Base-by-base conservation (phyloP, 2,113 vertebrate genomes). In the Gambusia holbrooki region DNA sequence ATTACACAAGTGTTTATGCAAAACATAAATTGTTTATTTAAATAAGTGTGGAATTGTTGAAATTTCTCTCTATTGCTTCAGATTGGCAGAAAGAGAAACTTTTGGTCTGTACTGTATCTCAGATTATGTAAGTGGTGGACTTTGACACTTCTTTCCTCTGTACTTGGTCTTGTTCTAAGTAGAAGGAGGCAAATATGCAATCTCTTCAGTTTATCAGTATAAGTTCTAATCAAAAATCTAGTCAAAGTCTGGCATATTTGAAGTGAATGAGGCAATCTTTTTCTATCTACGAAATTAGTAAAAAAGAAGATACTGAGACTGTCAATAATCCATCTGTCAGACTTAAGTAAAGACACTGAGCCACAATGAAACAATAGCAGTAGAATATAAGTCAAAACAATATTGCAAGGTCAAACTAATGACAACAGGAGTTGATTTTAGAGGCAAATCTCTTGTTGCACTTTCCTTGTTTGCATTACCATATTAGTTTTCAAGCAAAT, bases 21-120 rank as follows among this genome's bases (percentile, higher is more conserved):
- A 42, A 33, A 29, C 61, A 19, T 29, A 22, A 67, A 22, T 29
- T 42, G 42, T 25, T 40, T 35, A 45, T 63, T 42, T 71, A 32
- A 51, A 58, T 58, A 54, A 22, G 14, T 11, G 54, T 19, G 3
- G 14, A 30, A 14, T 4, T 29, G 13, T 61, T 65, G 37, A 54
- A 25, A 32, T 13, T 30, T 25, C 19, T 32, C 5, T 58, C 70
- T 76, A 69, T 79, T 81, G 87, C 69, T 79, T 82, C 45, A 71
- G 42, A 70, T 61, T 61, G 69, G 7, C 54, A 71, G 51, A 69
- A 17, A 32, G 29, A 30, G 33, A n/a, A 66, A 66, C 22, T 13
- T 32, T 11, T 65, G 19, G 63, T 25, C 27, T 22, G 25, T 25
- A 27, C 27, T 27, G 27, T 27, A 35, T 25, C 3, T 25, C 9